These are phyloP conservation scores for Stegastes partitus DNA, from an alignment of 2,113 vertebrate genomes.

Conservation along the genomic window DNA sequence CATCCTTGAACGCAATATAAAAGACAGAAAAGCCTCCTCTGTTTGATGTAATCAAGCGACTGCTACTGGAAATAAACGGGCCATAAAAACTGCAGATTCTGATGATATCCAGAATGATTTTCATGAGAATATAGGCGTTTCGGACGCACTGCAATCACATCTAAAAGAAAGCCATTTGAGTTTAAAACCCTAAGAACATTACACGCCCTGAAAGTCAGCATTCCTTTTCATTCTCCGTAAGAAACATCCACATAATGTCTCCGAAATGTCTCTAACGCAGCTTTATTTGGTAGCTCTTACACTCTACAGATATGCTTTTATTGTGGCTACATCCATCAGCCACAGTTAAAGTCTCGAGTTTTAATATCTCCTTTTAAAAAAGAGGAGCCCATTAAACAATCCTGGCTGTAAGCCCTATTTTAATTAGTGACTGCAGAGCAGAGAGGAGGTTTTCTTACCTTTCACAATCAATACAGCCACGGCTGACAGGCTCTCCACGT, in stretches of 20 bases:
- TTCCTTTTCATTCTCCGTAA: constrained; percentile 36
- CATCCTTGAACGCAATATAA: constrained; percentile 28
- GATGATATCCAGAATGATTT: constrained; percentile 41
- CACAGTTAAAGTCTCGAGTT: constrained; percentile 8
- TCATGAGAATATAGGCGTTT: constrained; percentile 38
- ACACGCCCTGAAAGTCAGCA: constrained; percentile 11
- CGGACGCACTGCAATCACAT: constrained; percentile 17
- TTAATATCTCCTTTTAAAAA: not conserved
- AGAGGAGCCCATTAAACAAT: constrained; percentile 41
- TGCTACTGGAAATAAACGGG: constrained; percentile 44
- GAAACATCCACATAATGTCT: constrained; percentile 7
- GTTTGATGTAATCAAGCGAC: constrained; percentile 44
- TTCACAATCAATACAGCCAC: constrained; percentile 91
- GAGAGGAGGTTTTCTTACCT: constrained; percentile 84
- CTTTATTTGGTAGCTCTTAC: constrained; percentile 31
- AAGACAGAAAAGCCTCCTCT: constrained; percentile 25
- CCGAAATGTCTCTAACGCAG: constrained; percentile 3
- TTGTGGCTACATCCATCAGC: constrained; percentile 3
- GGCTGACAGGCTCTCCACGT: constrained; percentile 93
- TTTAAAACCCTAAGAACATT: constrained; percentile 47
- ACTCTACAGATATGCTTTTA: constrained; percentile 26
- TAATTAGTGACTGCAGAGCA: constrained; percentile 64
- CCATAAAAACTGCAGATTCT: constrained; percentile 30
- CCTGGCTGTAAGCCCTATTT: constrained; percentile 38
- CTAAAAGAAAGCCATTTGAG: constrained; percentile 46